Conservation (phyloP, 2,888 invertebrate genomes). For the Icerya purchasi region DNA sequence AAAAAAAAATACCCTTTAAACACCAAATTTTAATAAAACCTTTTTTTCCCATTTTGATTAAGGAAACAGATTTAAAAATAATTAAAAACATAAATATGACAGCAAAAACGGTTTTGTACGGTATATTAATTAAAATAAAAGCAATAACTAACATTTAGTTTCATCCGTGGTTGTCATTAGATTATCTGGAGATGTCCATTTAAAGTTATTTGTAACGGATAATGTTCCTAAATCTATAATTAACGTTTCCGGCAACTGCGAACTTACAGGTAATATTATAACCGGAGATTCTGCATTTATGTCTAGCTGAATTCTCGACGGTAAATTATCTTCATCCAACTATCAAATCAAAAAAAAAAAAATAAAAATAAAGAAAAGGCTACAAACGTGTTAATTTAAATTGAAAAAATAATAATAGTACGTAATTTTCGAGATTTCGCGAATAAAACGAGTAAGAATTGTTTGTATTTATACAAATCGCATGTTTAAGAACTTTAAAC, state of each 20-base stretch:
- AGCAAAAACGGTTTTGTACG: too few species aligned
- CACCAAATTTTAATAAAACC: too few species aligned
- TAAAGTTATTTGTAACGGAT: constrained; percentile 53
- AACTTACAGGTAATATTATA: constrained; percentile 67
- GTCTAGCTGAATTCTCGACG: constrained; percentile 33
- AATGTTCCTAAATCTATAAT: constrained; percentile 62
- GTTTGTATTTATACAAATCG: too few species aligned
- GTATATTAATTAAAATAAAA: neutral
- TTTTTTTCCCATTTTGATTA: too few species aligned
- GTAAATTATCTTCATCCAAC: constrained; percentile 17
- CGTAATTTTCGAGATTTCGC: constrained; percentile 13
- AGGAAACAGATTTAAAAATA: too few species aligned
- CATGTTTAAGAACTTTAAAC: too few species aligned
- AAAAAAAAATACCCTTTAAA: too few species aligned
- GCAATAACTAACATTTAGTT: constrained; percentile 7
- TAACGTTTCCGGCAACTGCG: constrained; percentile 50
- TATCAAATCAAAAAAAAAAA: constrained; percentile 11
- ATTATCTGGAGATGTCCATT: constrained; percentile 30
- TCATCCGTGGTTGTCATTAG: constrained; percentile 27
- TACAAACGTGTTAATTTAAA: neutral
- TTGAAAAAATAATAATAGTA: constrained; percentile 10
- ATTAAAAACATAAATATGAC: too few species aligned
- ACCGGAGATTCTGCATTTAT: constrained; percentile 56
- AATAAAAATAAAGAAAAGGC: neutral
- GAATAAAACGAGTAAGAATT: too few species aligned